phyloP scores from a whole-genome alignment of 2,113 vertebrate genomes.

The Ptilorrhoa leucosticta region DNA sequence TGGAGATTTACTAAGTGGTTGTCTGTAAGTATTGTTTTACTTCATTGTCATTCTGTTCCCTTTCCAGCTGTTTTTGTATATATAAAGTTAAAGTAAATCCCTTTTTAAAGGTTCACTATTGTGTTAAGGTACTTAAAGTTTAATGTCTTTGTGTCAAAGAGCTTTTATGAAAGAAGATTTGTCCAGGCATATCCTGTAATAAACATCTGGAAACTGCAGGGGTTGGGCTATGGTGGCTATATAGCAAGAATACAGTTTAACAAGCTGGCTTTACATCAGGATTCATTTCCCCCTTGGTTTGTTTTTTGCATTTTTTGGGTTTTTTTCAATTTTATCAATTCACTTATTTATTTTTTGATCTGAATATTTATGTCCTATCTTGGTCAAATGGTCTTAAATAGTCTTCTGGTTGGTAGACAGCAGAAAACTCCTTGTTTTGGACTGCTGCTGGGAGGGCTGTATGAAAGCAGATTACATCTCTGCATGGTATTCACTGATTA shows the following conservation, averaged over 20 bases:
- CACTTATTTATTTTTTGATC: not conserved
- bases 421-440: not conserved
- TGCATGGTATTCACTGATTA: not conserved
- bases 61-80: constrained; percentile 27
- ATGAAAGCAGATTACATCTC: not conserved
- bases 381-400: not conserved
- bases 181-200: constrained; percentile 32
- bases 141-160: constrained; percentile 8
- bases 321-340: not conserved
- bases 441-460: not conserved
- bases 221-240: not conserved
- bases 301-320: not conserved
- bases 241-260: not conserved
- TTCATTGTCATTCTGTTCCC: constrained; percentile 7
- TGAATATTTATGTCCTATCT: not conserved
- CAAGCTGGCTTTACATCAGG: not conserved
- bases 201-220: constrained; percentile 50
- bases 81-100: constrained; percentile 7
- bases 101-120: not conserved
- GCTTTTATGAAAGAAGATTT: constrained; percentile 38
- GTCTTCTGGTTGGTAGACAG: not conserved
- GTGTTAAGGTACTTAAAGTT: constrained; percentile 40
- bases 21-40: constrained; percentile 17
- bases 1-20: constrained; percentile 1
- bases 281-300: not conserved